Evolutionary conservation across 2,888 invertebrate genomes (phyloP).

Genomic region (Druceiella hillmani): DNA sequence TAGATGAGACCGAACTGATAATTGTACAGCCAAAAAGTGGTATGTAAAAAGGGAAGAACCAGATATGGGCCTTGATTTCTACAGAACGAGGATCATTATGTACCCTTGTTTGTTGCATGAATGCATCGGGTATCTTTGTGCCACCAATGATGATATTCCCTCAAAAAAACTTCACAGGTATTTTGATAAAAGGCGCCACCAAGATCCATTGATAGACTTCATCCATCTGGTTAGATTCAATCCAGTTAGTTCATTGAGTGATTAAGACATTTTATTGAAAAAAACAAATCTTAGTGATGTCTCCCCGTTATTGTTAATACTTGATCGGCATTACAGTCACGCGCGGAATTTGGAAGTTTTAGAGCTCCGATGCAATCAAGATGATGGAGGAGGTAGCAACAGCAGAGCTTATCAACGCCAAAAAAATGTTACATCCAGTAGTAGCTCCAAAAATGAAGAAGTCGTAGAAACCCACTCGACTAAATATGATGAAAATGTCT

Average conservation of each 20-base stretch:
- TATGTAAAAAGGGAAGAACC: background rate
- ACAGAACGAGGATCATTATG: conserved; percentile 8
- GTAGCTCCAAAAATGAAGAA: no score
- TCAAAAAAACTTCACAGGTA: conserved; percentile 5
- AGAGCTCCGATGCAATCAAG: no score
- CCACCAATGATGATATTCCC: conserved; percentile 13
- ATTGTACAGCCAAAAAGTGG: conserved; percentile 1
- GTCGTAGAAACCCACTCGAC: no score
- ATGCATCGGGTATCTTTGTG: conserved; percentile 9
- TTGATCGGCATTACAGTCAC: no score
- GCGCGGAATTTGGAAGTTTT: no score
- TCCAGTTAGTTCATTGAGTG: conserved; percentile 18
- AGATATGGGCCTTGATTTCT: background rate
- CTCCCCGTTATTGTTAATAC: conserved; percentile 8
- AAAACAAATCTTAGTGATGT: conserved; percentile 15
- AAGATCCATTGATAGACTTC: conserved; percentile 5
- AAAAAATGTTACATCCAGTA: no score
- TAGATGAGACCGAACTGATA: background rate
- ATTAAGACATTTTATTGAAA: conserved; percentile 20
- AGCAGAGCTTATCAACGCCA: no score
- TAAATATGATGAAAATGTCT: no score
- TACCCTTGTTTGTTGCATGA: conserved; percentile 7
- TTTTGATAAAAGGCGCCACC: conserved; percentile 6
- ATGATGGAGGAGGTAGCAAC: no score
- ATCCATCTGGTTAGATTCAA: conserved; percentile 21